These are phyloP conservation scores for Cyphotilapia sp. DNA, from an alignment of 2,113 vertebrate genomes.

Conservation along the genomic window DNA sequence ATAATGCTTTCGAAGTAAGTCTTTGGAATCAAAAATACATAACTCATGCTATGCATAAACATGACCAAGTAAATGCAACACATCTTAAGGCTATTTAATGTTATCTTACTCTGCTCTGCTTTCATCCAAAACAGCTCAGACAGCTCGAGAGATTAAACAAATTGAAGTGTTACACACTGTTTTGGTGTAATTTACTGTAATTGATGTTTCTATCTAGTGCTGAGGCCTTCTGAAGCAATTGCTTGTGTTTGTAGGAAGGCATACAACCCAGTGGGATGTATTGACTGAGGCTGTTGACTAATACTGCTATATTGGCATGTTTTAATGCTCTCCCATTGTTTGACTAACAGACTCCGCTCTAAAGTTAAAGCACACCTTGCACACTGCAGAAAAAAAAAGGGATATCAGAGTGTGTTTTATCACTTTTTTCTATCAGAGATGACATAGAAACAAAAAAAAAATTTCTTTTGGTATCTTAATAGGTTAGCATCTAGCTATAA, in stretches of 20 bases:
- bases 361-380: slow-evolving; percentile 17
- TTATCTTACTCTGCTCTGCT: slow-evolving; percentile 46
- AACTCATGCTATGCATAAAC: slow-evolving; percentile 21
- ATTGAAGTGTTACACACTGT: slow-evolving; percentile 64
- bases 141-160: slow-evolving; percentile 60
- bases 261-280: slow-evolving; percentile 65
- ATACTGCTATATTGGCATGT: slow-evolving; percentile 57
- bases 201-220: slow-evolving; percentile 63
- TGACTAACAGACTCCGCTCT: slow-evolving; percentile 29
- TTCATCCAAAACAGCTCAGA: slow-evolving; percentile 49
- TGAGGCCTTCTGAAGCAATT: slow-evolving; percentile 53
- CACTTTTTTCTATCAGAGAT: background rate
- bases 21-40: slow-evolving; percentile 35
- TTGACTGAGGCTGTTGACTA: slow-evolving; percentile 62
- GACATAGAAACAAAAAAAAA: background rate
- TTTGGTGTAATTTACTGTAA: slow-evolving; percentile 69
- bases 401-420: background rate
- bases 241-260: slow-evolving; percentile 60
- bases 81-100: slow-evolving; percentile 45
- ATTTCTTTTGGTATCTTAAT: background rate
- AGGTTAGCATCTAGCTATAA: background rate
- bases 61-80: slow-evolving; percentile 19
- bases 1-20: slow-evolving; percentile 31
- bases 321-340: slow-evolving; percentile 63
- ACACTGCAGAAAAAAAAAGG: background rate